Evolutionary conservation across 64 coral and sea anemone species (phyloP), one percentile per base, ranked within the genome.

Genomic region (Platygyra sinensis): DNA sequence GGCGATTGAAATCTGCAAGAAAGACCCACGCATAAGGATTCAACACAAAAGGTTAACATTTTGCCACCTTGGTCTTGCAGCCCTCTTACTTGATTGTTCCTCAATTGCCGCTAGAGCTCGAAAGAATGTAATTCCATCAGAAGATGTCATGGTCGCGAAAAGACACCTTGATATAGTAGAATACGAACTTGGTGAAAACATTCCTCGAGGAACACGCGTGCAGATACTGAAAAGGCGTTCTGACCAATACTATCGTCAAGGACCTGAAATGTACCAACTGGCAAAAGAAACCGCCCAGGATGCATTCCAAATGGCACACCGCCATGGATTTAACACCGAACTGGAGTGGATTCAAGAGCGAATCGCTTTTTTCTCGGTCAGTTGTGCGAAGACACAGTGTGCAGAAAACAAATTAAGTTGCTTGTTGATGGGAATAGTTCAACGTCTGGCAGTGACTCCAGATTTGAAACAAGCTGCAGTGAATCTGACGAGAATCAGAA

Each of bases 241-340:
- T 0, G 75, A 77, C 24, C 75, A 77, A 27, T 52, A 33, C 31
- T 77, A 77, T 77, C 75, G 75, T 22, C 75, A 77, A 52, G 52
- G 52, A 55, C 52, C 52, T 11, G 75, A 29, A 5, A 14, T 8
- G 17, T 36, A 24, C 1, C 50, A 52, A 46, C 50, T 77, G 28
- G 75, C 75, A 22, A 77, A 52, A 36, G 50, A 77, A 19, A 52
- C 29, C 1, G 75, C 75, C 24, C 17, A 77, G 75, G 75, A 77
- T 12, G 75, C 33, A 19, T 24, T 77, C 11, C 20, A 10, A 33
- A 30, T 77, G 1, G 75, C 75, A 14, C 31, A 4, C 30, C 6
- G 20, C 14, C 20, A 19, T 38, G 31, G 27, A 24, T 46, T 52
- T 17, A 77, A 77, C 50, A 46, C 75, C 4, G 32, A 38, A 46